Evolutionary conservation across 1,140 invertebrate genomes (phyloP).

Genomic region (Melanaphis sacchari): DNA sequence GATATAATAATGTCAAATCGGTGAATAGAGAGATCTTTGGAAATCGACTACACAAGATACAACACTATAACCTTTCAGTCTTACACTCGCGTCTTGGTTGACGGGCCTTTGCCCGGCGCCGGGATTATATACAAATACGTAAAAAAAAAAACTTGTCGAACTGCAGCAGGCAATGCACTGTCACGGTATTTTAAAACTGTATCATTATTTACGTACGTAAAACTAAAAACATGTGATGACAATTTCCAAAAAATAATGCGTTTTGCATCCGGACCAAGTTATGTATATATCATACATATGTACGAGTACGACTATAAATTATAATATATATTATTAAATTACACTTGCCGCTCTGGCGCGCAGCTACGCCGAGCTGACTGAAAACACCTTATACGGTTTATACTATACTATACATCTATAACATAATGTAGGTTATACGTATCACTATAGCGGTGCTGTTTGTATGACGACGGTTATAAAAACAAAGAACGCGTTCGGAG

Average conservation of each 20-base stretch:
- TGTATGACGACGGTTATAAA: background rate
- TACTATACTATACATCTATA: background rate
- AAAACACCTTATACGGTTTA: background rate
- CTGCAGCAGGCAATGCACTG: background rate
- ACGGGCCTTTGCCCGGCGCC: background rate
- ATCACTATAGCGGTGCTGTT: background rate
- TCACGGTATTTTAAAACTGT: no score
- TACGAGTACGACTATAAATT: no score
- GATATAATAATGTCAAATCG: background rate
- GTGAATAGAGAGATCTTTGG: background rate
- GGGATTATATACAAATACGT: background rate
- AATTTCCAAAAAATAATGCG: no score
- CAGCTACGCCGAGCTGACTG: background rate
- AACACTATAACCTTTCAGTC: background rate
- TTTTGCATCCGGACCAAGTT: no score
- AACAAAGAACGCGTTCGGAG: slow-evolving; percentile 9
- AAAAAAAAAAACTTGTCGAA: background rate
- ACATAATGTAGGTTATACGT: background rate
- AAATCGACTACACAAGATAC: background rate
- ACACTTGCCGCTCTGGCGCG: background rate
- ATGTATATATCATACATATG: no score
- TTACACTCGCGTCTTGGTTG: background rate
- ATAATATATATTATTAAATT: no score
- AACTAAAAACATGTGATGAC: background rate
- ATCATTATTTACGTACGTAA: background rate